Evolutionary conservation across 30 jellyfish, hydroid and myxozoan genomes (phyloP).

Genomic region (Turritopsis rubra): DNA sequence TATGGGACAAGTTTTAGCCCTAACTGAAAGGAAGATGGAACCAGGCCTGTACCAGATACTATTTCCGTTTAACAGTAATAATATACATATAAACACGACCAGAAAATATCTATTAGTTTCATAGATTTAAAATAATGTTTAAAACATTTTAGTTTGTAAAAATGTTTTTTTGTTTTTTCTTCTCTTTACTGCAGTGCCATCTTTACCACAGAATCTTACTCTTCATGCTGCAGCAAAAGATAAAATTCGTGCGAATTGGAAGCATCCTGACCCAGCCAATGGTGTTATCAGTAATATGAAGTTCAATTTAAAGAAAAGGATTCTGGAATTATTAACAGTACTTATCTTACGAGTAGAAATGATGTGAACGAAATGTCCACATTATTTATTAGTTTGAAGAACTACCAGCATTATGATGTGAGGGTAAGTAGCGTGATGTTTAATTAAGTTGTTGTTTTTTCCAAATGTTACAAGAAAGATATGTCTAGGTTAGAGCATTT

Average conservation of each 20-base stretch:
- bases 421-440: not conserved
- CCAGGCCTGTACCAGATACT: no score
- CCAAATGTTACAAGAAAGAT: not conserved
- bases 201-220: not conserved
- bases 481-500: slow-evolving; percentile 8
- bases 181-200: no score
- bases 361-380: not conserved
- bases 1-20: no score
- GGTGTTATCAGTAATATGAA: slow-evolving; percentile 10
- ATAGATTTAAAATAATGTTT: no score
- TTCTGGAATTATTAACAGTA: no score
- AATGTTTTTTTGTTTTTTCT: no score
- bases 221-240: not conserved
- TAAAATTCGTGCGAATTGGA: slow-evolving; percentile 1
- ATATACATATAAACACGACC: no score
- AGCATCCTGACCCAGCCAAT: slow-evolving; percentile 9
- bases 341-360: not conserved
- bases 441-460: not conserved
- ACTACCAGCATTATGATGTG: not conserved
- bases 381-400: not conserved
- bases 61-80: no score
- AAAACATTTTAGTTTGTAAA: no score
- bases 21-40: no score
- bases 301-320: not conserved
- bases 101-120: no score